Conservation (phyloP, 1,140 invertebrate species). For the Drosophila busckii region DNA sequence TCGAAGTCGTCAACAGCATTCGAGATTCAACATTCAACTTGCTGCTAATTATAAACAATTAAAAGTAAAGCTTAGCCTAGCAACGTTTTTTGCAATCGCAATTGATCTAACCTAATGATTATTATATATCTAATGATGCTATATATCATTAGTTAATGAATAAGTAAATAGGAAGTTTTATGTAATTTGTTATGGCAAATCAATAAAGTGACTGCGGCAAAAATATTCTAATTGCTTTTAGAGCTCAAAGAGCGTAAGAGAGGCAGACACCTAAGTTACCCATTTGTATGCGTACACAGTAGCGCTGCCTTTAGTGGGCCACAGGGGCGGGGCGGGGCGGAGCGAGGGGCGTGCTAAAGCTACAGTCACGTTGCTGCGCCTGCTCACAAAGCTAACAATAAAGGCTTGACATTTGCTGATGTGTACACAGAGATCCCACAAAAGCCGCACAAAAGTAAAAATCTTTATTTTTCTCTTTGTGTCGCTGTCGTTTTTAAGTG, state of each 20-base stretch:
- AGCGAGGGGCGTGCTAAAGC: background rate
- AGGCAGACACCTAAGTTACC: constrained; percentile 12
- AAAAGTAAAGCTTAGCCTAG: constrained; percentile 8
- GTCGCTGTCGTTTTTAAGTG: constrained; percentile 17
- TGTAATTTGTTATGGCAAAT: too few relatives aligned
- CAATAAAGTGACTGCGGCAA: too few relatives aligned
- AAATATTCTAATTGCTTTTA: constrained; percentile 55
- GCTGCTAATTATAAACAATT: constrained; percentile 37
- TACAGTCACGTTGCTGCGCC: constrained; percentile 16
- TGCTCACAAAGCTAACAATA: too few relatives aligned
- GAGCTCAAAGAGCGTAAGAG: too few relatives aligned
- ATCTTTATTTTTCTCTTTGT: too few relatives aligned
- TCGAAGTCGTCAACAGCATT: too few relatives aligned
- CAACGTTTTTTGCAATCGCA: background rate
- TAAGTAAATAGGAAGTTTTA: too few relatives aligned
- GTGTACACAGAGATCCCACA: constrained; percentile 38
- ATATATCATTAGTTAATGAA: too few relatives aligned
- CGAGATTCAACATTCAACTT: too few relatives aligned
- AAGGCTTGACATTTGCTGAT: constrained; percentile 43
- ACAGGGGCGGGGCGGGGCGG: background rate
- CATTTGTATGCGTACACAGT: constrained; percentile 58
- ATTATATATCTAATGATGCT: background rate
- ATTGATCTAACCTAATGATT: constrained; percentile 2
- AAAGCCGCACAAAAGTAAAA: too few relatives aligned
- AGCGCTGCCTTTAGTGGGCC: constrained; percentile 2